These are phyloP conservation scores for Cyanoderma ruficeps DNA, from an alignment of 2,113 vertebrate genomes.

Conservation along the genomic window DNA sequence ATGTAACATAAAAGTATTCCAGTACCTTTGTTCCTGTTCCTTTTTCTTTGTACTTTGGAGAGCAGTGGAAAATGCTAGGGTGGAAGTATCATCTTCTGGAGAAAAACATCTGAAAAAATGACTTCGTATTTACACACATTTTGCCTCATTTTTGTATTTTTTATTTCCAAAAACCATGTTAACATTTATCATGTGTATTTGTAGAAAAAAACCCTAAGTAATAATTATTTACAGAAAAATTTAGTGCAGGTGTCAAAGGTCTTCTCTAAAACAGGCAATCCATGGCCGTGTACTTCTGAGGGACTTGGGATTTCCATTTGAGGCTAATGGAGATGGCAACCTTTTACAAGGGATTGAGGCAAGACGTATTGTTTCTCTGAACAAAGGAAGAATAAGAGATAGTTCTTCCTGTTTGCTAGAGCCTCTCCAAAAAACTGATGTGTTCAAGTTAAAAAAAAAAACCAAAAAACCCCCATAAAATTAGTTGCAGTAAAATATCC, in stretches of 20 bases:
- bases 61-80: neutral
- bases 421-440: neutral
- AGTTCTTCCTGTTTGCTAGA: neutral
- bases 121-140: neutral
- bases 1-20: neutral
- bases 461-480: accelerated
- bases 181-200: neutral
- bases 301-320: neutral
- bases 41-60: neutral
- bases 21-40: neutral
- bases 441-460: neutral
- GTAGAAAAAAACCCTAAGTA: neutral
- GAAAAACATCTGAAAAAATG: neutral
- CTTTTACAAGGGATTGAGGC: neutral
- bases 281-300: accelerated
- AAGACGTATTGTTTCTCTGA: neutral
- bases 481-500: neutral
- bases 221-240: neutral
- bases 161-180: neutral
- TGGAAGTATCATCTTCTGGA: neutral
- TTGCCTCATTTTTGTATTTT: neutral
- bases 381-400: neutral
- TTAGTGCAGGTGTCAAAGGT: neutral
- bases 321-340: neutral
- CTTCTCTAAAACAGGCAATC: neutral